Evolutionary conservation across 2,888 invertebrate genomes (phyloP).

Genomic region (Platerodrilus igneus): DNA sequence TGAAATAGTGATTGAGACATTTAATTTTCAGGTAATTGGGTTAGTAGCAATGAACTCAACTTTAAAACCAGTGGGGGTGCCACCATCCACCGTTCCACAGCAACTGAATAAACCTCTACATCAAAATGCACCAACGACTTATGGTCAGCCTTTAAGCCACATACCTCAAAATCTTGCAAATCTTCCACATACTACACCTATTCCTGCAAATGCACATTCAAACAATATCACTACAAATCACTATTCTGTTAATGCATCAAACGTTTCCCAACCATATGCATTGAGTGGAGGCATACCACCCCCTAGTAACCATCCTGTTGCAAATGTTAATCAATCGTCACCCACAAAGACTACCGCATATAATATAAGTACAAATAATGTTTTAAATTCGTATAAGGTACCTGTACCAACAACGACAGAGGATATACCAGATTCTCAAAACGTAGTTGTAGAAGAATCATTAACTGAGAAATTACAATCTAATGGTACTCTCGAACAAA

Average conservation of each 20-base stretch:
- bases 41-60: conserved; percentile 55
- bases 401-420: conserved; percentile 39
- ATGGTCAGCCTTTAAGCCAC: conserved; percentile 39
- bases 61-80: conserved; percentile 57
- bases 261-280: conserved; percentile 35
- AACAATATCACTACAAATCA: conserved; percentile 32
- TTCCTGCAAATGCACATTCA: conserved; percentile 13
- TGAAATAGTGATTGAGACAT: too few species aligned
- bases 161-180: conserved; percentile 38
- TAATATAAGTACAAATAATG: too few species aligned
- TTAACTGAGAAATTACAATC: conserved; percentile 38
- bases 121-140: conserved; percentile 37
- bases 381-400: conserved; percentile 42
- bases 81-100: conserved; percentile 42
- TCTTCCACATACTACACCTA: conserved; percentile 33
- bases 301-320: conserved; percentile 40
- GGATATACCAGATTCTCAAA: conserved; percentile 48
- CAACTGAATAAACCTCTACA: conserved; percentile 41
- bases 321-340: conserved; percentile 33
- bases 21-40: conserved; percentile 15
- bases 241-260: conserved; percentile 38
- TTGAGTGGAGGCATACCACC: conserved; percentile 32
- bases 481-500: conserved; percentile 40
- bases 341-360: conserved; percentile 31
- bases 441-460: conserved; percentile 21